Evolutionary conservation across 2,797 vertebrate species (phyloP).

Genomic region (Lutjanus campechanus): DNA sequence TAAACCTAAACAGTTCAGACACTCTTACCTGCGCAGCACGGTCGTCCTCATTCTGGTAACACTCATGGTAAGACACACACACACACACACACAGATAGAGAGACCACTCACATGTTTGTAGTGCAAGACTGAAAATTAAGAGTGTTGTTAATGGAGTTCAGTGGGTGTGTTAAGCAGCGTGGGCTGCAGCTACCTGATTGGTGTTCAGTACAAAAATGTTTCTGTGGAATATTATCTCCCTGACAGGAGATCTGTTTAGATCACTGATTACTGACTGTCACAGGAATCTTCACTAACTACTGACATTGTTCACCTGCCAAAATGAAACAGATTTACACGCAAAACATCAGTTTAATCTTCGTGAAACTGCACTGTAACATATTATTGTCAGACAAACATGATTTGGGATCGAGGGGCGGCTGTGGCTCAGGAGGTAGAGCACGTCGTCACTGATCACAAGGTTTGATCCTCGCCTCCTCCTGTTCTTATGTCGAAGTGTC

Average conservation of each 20-base stretch:
- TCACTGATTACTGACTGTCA: no score
- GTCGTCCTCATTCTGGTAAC: slow-evolving; percentile 87
- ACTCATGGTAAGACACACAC: slow-evolving; percentile 84
- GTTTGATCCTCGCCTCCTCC: no score
- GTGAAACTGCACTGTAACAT: not conserved
- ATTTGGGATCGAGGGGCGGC: not conserved
- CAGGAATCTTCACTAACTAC: no score
- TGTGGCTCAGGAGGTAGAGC: no score
- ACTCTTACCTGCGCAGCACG: slow-evolving; percentile 88
- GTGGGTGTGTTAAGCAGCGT: not conserved
- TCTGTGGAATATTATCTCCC: not conserved
- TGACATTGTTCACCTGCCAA: not conserved
- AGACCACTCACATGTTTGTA: not conserved
- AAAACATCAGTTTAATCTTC: not conserved
- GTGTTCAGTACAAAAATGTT: not conserved
- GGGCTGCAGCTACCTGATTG: not conserved
- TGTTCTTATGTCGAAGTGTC: no score
- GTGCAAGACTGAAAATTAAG: not conserved
- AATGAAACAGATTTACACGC: not conserved
- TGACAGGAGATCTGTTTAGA: not conserved
- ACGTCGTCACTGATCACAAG: no score
- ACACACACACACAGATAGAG: not conserved
- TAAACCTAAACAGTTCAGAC: slow-evolving; percentile 70
- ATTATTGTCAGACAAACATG: not conserved
- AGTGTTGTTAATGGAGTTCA: not conserved